Percentiles rank a stretch among this genome's conserved stretches.
Conservation (phyloP, 2,797 vertebrate species). For the Enteromius mattozi region DNA sequence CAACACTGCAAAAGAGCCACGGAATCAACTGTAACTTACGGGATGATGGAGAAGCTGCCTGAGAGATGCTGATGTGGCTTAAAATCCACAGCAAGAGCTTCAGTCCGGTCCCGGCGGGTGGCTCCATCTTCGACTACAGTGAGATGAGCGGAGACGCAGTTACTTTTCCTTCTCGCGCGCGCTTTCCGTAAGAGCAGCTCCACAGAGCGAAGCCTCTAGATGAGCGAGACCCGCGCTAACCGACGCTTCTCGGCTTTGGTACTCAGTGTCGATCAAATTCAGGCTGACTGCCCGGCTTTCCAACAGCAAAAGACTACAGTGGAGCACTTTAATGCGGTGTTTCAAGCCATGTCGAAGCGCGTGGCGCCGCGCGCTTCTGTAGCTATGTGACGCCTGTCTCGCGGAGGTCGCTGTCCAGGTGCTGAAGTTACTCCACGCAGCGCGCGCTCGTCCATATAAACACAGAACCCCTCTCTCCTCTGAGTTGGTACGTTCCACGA, state of each 20-base stretch:
- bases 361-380: slow-evolving; percentile 27
- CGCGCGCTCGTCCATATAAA: slow-evolving; percentile 52
- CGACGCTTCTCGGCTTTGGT: slow-evolving; percentile 38
- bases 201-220: slow-evolving; percentile 40
- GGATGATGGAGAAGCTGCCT: slow-evolving; percentile 77
- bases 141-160: slow-evolving; percentile 46
- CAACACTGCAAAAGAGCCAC: slow-evolving; percentile 18
- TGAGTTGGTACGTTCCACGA: slow-evolving; percentile 62
- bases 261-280: slow-evolving; percentile 39
- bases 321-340: slow-evolving; percentile 32
- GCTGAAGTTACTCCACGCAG: slow-evolving; percentile 59
- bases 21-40: slow-evolving; percentile 75
- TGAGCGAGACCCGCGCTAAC: slow-evolving; percentile 50
- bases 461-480: slow-evolving; percentile 39
- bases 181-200: slow-evolving; percentile 49
- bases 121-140: slow-evolving; percentile 72
- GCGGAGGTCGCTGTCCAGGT: slow-evolving; percentile 58
- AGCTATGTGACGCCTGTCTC: slow-evolving; percentile 9
- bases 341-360: slow-evolving; percentile 53
- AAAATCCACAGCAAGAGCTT: slow-evolving; percentile 78
- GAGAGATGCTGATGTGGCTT: slow-evolving; percentile 68
- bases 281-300: slow-evolving; percentile 42
- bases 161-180: slow-evolving; percentile 41
- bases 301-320: slow-evolving; percentile 39
- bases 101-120: slow-evolving; percentile 67